Evolutionary conservation across 1,140 invertebrate genomes (phyloP), one percentile per base, ranked within the genome.

Genomic region (Zaprionus africanus): DNA sequence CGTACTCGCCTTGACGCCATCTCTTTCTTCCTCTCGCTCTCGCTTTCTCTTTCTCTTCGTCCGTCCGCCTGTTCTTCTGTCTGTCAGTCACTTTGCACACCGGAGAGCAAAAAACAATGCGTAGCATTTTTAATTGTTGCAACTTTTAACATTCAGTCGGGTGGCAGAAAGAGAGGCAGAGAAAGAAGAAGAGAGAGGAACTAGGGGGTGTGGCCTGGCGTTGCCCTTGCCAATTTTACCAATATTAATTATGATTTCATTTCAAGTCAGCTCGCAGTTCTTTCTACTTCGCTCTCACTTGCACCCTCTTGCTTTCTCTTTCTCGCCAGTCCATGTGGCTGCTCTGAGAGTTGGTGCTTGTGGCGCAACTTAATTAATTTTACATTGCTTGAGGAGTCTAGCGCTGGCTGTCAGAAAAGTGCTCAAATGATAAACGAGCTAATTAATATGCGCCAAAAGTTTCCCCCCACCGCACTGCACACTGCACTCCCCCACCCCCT

Each of bases 241-340:
- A 90, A 90, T 90, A 90, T 85, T 82, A 88, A 90, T 90, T 90
- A 90, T 90, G 82, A 90, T 90, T 90, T 82, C 69, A 72, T 79
- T 82, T 82, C 65, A 66, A 83, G 70, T 79, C 69, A 59, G 58
- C 61, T 57, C 13, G 17, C 19, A 67, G 13, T 73, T 19, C 56
- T 22, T 62, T 56, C 76, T 51, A 31, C 60, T 68, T 71, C 62
- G 31, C 53, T 68, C 17, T 31, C 24, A 43, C 13, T 28, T 15
- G n/a, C 59, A 19, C 15, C 17, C 60, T 22, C 24, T 41, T 1
- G 31, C n/a, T 17, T 22, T 13, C 46, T 34, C 17, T 13, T 41
- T 24, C 41, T 24, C 22, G 54, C 31, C 4, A n/a, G 41, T 24
- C 26, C 28, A 54, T 43, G 58, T 72, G 75, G 62, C 62, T 53